phyloP scores from a whole-genome alignment of 2,797 vertebrate species.

The Semotilus atromaculatus region DNA sequence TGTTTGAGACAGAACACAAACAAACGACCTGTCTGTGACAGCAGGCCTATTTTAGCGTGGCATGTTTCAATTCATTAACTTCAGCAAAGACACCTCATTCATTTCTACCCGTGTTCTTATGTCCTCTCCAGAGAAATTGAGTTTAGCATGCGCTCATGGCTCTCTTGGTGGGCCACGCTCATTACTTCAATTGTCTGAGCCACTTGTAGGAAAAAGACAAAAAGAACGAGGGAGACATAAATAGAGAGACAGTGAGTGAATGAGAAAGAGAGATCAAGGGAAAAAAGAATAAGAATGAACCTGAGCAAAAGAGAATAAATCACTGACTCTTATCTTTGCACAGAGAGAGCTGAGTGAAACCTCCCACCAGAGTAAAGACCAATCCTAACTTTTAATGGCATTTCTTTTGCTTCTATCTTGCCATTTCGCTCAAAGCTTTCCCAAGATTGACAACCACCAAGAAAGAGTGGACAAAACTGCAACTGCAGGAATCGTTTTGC shows the following conservation, averaged over 20 bases:
- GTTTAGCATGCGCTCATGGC: slow-evolving; percentile 30
- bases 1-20: slow-evolving; percentile 42
- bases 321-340: slow-evolving; percentile 30
- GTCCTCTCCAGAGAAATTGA: slow-evolving; percentile 44
- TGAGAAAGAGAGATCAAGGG: slow-evolving; percentile 36
- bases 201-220: slow-evolving; percentile 38
- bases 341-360: slow-evolving; percentile 30
- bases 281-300: slow-evolving; percentile 34
- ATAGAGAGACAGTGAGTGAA: slow-evolving; percentile 37
- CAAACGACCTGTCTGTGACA: slow-evolving; percentile 41
- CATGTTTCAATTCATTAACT: slow-evolving; percentile 55
- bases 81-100: slow-evolving; percentile 38
- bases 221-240: slow-evolving; percentile 50
- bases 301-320: slow-evolving; percentile 32
- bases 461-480: slow-evolving; percentile 48
- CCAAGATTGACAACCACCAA: slow-evolving; percentile 44
- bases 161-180: slow-evolving; percentile 43
- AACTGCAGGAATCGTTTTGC: slow-evolving; percentile 50
- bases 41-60: slow-evolving; percentile 36
- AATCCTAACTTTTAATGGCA: slow-evolving; percentile 56
- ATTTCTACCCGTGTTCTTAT: slow-evolving; percentile 26
- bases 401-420: slow-evolving; percentile 34
- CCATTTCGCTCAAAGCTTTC: slow-evolving; percentile 27
- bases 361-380: slow-evolving; percentile 41
- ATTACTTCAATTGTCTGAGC: slow-evolving; percentile 51